These are phyloP conservation scores for Molorchus minor DNA, from an alignment of 2,888 invertebrate species.

Conservation along the genomic window DNA sequence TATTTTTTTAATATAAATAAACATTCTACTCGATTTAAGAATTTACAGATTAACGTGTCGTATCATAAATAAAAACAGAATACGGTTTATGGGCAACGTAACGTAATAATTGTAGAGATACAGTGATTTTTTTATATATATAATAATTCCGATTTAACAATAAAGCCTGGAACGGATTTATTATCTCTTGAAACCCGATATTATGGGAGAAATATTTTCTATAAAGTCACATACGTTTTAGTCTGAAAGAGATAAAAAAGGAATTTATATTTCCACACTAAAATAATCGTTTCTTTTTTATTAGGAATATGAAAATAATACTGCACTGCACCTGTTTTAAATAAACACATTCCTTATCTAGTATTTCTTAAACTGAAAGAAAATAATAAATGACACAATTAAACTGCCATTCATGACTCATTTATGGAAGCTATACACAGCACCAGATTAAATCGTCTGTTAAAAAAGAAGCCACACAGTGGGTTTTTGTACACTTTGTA, in stretches of 20 bases:
- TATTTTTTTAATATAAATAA: conserved; percentile 12
- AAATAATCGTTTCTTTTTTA: conserved; percentile 40
- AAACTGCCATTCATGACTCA: conserved; percentile 11
- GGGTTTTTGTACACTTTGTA: background rate
- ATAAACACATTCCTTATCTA: conserved; percentile 34
- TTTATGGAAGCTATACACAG: background rate
- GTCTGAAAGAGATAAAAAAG: conserved; percentile 34
- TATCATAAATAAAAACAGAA: conserved; percentile 30
- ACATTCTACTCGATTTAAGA: conserved; percentile 17
- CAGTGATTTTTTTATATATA: conserved; percentile 21
- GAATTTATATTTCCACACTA: conserved; percentile 37
- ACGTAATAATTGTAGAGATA: conserved; percentile 33
- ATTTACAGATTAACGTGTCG: conserved; percentile 24
- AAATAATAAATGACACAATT: conserved; percentile 16
- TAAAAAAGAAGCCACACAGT: too few species aligned
- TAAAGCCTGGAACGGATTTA: conserved; percentile 33
- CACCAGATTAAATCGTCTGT: background rate
- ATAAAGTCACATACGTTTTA: conserved; percentile 44
- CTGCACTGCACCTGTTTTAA: conserved; percentile 29
- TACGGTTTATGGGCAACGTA: conserved; percentile 28
- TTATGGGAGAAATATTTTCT: conserved; percentile 44
- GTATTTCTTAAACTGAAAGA: conserved; percentile 26
- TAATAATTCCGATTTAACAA: conserved; percentile 39
- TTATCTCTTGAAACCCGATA: conserved; percentile 43
- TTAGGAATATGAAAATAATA: conserved; percentile 38